Percentiles rank a stretch among this genome's conserved stretches.
Evolutionary conservation across 1,140 invertebrate genomes (phyloP).

Genomic region (Diplogasteroides magnus): DNA sequence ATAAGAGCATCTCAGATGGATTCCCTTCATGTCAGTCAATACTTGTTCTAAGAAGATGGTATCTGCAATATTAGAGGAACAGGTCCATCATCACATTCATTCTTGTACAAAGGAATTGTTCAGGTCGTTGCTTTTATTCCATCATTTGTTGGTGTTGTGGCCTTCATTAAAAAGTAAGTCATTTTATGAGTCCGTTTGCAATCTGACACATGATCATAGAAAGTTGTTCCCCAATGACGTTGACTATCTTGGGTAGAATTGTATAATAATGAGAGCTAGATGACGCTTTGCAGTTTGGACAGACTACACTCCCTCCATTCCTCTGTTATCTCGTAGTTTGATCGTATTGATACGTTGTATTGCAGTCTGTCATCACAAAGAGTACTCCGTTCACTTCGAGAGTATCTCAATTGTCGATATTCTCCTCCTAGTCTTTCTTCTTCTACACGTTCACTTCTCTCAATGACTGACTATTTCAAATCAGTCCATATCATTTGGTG

Average conservation of each 20-base stretch:
- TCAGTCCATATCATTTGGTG: constrained; percentile 29
- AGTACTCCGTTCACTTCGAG: constrained; percentile 35
- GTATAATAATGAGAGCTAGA: too few relatives aligned
- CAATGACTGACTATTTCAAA: constrained; percentile 30
- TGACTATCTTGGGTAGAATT: too few relatives aligned
- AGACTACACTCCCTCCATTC: too few relatives aligned
- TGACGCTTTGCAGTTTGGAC: too few relatives aligned
- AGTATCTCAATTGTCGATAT: constrained; percentile 38
- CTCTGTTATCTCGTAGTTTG: too few relatives aligned
- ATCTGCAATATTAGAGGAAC: constrained; percentile 52
- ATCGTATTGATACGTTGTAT: too few relatives aligned
- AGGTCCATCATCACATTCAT: constrained; percentile 33
- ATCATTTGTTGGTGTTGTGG: constrained; percentile 28
- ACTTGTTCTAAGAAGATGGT: constrained; percentile 42
- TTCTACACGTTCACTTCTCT: neutral
- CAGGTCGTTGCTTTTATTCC: constrained; percentile 44
- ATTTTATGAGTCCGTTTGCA: constrained; percentile 11
- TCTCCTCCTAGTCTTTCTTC: neutral
- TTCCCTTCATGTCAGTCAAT: constrained; percentile 52
- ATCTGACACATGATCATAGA: too few relatives aligned
- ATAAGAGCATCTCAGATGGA: constrained; percentile 41
- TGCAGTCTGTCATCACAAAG: constrained; percentile 29
- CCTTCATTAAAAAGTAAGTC: constrained; percentile 28
- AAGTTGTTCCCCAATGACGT: too few relatives aligned
- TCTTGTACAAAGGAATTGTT: too few relatives aligned